Base-by-base conservation (phyloP, 2,113 vertebrate species). In the Theristicus caerulescens region DNA sequence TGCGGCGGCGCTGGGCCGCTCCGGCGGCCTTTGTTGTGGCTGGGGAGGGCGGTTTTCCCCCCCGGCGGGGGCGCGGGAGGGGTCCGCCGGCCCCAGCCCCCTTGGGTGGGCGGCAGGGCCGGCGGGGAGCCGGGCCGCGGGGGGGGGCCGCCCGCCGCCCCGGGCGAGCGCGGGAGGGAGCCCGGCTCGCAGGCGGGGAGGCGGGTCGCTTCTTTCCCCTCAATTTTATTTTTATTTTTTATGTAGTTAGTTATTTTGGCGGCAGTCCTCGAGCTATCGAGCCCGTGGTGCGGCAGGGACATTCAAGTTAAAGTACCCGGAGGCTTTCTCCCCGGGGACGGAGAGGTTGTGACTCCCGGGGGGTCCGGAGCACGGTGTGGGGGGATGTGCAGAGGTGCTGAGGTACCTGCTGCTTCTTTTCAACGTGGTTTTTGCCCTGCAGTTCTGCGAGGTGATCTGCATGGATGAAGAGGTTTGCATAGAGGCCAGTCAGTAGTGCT, bases 21-120 rank as follows among this genome's bases (percentile, higher is more conserved):
- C 88, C 29, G 64, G n/a, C 58, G 70, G 93, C 93, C 93, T 96
- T 96, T 96, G 90, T 96, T 94, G 87, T 85, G 49, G 49, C 59
- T 24, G 66, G 66, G 80, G 42, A 64, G 90, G 83, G 84, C 42
- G 69, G 46, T 13, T 76, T 51, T 81, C 57, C 58, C n/a, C 38
- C 47, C 47, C 47, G 47, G 47, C 25, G 40, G 49, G 40, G 80
- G 3, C 34, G 57, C 57, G n/a, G 69, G 70, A 58, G 57, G 51
- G 13, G 19, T 10, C 64, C 52, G 9, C 10, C 47, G 32, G 64
- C 11, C 32, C 10, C 47, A 3, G 77, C 42, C 21, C 42, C 21
- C 29, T 7, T 8, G 42, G 57, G 42, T 57, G n/a, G 12, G 22
- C 10, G 66, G 42, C 32, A 7, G 52, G 64, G 42, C 57, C n/a